These are phyloP conservation scores for Phortica magna DNA, from an alignment of 2,888 invertebrate genomes.

Conservation along the genomic window DNA sequence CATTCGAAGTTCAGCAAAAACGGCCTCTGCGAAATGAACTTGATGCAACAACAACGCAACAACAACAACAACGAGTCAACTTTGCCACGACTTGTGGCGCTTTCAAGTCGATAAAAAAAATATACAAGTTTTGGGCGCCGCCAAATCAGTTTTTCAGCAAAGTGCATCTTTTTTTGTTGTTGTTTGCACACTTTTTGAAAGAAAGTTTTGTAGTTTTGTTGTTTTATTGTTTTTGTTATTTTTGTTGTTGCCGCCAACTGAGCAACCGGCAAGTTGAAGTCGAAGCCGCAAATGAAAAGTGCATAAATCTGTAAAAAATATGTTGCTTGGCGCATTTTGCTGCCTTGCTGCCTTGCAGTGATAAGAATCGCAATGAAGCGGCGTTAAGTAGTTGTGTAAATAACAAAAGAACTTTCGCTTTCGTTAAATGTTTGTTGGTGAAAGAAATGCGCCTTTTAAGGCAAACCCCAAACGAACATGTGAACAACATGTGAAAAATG, in stretches of 20 bases:
- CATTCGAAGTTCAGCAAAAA: constrained; percentile 34
- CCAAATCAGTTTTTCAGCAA: neutral
- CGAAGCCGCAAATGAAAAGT: constrained; percentile 59
- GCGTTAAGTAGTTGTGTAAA: constrained; percentile 43
- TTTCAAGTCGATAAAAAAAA: neutral
- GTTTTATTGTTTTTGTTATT: neutral
- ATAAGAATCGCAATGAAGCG: constrained; percentile 61
- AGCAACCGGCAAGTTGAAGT: neutral
- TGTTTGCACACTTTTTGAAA: constrained; percentile 26
- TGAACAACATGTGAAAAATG: constrained; percentile 4
- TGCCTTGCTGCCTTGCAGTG: constrained; percentile 31
- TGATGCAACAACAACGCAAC: neutral
- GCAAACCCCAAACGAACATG: constrained; percentile 10
- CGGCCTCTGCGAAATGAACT: constrained; percentile 8
- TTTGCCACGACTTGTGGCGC: constrained; percentile 8
- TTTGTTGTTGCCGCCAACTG: constrained; percentile 23
- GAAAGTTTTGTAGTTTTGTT: constrained; percentile 37
- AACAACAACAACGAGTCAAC: neutral
- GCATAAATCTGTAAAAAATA: constrained; percentile 64
- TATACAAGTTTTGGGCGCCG: constrained; percentile 7
- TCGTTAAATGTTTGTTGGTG: constrained; percentile 46
- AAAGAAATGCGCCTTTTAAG: constrained; percentile 17
- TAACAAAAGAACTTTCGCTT: constrained; percentile 69
- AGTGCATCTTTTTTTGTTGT: constrained; percentile 11
- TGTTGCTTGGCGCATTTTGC: neutral